Percentiles rank a stretch among this genome's conserved stretches.
Evolutionary conservation across 2,888 invertebrate species (phyloP).

Genomic region (Mythimna ferrago): DNA sequence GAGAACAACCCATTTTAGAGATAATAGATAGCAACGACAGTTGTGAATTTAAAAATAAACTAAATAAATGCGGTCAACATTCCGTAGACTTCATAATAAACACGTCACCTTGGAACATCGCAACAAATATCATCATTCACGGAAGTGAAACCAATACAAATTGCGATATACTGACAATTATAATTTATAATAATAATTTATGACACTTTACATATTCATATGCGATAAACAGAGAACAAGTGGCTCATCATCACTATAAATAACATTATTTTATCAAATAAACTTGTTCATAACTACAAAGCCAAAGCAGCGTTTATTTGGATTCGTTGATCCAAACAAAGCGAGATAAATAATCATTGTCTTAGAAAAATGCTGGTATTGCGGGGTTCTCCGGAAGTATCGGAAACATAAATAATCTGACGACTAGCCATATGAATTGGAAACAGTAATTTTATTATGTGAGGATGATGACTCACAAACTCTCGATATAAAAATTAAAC

Average conservation of each 20-base stretch:
- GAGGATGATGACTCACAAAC: conserved; percentile 63
- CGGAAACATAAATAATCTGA: conserved; percentile 62
- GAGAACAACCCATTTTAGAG: conserved; percentile 7
- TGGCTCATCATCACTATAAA: conserved; percentile 43
- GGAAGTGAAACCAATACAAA: conserved; percentile 35
- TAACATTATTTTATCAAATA: conserved; percentile 44
- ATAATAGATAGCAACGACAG: conserved; percentile 13
- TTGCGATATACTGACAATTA: conserved; percentile 15
- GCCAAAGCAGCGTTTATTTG: conserved; percentile 49
- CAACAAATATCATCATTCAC: conserved; percentile 24
- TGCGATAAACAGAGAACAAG: conserved; percentile 35
- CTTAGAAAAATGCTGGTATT: conserved; percentile 63
- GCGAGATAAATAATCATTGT: conserved; percentile 58
- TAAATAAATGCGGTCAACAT: conserved; percentile 41
- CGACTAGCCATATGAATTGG: conserved; percentile 38
- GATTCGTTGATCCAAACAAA: conserved; percentile 50
- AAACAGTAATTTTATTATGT: conserved; percentile 31
- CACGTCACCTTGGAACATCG: conserved; percentile 20
- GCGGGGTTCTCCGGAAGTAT: conserved; percentile 51
- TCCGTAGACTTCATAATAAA: conserved; percentile 25
- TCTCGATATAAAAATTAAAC: conserved; percentile 26
- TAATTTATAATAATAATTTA: conserved; percentile 3
- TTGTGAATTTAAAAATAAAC: conserved; percentile 34
- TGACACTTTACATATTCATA: background rate
- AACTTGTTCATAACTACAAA: conserved; percentile 42